Percentiles rank a stretch among this genome's conserved stretches.
phyloP scores from a whole-genome alignment of 2,888 invertebrate genomes.

The Pseudolycoriella hygida region DNA sequence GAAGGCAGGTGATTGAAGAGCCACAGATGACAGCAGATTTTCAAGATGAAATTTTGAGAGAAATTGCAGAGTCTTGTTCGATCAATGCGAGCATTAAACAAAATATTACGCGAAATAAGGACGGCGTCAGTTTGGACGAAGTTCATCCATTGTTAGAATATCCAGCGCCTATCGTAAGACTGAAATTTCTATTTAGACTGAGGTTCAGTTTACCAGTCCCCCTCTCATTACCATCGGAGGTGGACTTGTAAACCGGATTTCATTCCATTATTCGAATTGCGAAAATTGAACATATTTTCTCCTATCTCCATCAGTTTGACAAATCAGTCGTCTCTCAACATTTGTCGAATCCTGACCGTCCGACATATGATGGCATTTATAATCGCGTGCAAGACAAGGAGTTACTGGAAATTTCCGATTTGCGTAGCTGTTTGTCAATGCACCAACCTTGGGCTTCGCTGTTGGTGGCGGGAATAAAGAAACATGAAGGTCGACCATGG shows the following conservation, averaged over 20 bases:
- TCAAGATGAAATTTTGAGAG: slow-evolving; percentile 25
- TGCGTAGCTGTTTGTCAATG: slow-evolving; percentile 80
- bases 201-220: too few relatives aligned
- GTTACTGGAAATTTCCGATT: slow-evolving; percentile 65
- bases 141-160: slow-evolving; percentile 16
- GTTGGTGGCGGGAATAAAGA: slow-evolving; percentile 80
- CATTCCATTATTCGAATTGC: background rate
- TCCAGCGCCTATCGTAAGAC: slow-evolving; percentile 12
- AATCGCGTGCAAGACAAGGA: slow-evolving; percentile 57
- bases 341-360: background rate
- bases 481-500: slow-evolving; percentile 93
- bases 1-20: slow-evolving; percentile 36
- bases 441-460: slow-evolving; percentile 94
- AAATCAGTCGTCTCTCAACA: slow-evolving; percentile 5
- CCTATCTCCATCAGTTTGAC: slow-evolving; percentile 2
- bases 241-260: background rate
- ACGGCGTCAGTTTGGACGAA: slow-evolving; percentile 9
- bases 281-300: too few relatives aligned
- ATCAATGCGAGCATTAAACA: background rate
- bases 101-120: background rate
- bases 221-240: too few relatives aligned
- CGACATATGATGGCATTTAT: slow-evolving; percentile 17
- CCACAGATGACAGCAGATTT: slow-evolving; percentile 22
- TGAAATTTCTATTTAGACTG: too few relatives aligned
- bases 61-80: slow-evolving; percentile 22